Evolutionary conservation across 1,140 invertebrate species (phyloP), one percentile per base, ranked within the genome.

Genomic region (Dreissena rostriformis): DNA sequence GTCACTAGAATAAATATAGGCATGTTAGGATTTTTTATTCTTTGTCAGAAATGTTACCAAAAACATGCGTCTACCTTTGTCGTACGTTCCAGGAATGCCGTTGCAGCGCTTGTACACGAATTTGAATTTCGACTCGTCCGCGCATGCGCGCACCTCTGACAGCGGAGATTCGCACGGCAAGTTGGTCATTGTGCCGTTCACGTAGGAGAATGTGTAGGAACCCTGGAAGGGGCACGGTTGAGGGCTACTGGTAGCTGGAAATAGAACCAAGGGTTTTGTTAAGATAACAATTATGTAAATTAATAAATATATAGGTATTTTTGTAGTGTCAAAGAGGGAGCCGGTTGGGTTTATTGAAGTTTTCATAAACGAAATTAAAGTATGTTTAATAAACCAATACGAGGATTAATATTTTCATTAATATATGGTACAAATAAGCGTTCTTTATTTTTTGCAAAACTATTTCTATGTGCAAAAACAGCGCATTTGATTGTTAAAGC

Each of bases 151-250:
- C 49, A 91, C 87, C 63, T 86, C 84, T 0, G 90, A 91, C 14
- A 71, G 51, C 10, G 88, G 90, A 12, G 83, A 73, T 2, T 66
- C 72, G 70, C 88, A 91, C 22, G 85, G 73, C 55, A 78, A 26
- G 57, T 87, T 85, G 28, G 52, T 78, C 24, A 71, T 84, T 63
- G 85, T 87, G 67, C 77, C 86, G 72, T 91, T 91, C 17, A 78
- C 87, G 73, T 92, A 92, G n/a, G 88, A 86, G 72, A 91, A 92
- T 26, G 72, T 72, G 71, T 90, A 94, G 0, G 92, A 90, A 4
- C 92, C 93, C 73, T 91, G 91, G 74, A 94, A 93, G 19, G 93
- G 93, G 83, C 93, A 94, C 11, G 87, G 24, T 24, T 68, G 10
- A 14, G 77, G 77, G 26, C 68, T 63, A 22, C 66, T 83, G 0